Conservation (phyloP, 2,888 invertebrate species). For the Lithophane ornitopus region DNA sequence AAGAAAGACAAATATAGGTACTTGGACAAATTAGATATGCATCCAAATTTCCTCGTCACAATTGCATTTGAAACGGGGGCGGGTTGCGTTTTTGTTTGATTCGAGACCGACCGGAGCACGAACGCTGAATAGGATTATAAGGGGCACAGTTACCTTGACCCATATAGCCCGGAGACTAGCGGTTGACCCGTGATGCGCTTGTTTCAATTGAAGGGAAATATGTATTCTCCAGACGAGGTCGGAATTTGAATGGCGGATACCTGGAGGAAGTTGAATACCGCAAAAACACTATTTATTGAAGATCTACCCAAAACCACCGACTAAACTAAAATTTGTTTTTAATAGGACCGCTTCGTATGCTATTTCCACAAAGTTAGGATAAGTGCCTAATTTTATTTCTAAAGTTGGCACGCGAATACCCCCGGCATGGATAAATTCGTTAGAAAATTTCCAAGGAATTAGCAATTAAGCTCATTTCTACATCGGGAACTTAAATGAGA, state of each 20-base stretch:
- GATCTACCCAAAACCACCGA: conserved; percentile 1
- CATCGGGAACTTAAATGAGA: conserved; percentile 44
- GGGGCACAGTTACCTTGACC: conserved; percentile 67
- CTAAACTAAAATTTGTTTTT: conserved; percentile 2
- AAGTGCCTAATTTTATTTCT: conserved; percentile 27
- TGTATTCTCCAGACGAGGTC: conserved; percentile 40
- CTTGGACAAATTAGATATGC: conserved; percentile 45
- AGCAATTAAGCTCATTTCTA: conserved; percentile 47
- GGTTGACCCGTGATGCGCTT: conserved; percentile 63
- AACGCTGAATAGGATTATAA: conserved; percentile 64
- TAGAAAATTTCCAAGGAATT: conserved; percentile 48
- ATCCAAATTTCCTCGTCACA: conserved; percentile 46
- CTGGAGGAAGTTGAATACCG: not conserved
- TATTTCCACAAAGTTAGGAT: conserved; percentile 20
- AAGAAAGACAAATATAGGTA: not conserved
- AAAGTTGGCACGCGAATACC: conserved; percentile 34
- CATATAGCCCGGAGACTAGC: conserved; percentile 60
- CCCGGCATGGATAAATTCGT: conserved; percentile 44
- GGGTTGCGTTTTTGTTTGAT: conserved; percentile 54
- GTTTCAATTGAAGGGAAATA: conserved; percentile 56
- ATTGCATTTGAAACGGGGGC: conserved; percentile 53
- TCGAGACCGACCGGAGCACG: conserved; percentile 52
- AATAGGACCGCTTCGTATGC: conserved; percentile 3
- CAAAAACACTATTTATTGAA: conserved; percentile 11
- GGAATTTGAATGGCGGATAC: conserved; percentile 34